Conservation (phyloP, 2,113 vertebrate species). For the Scytalopus superciliaris region DNA sequence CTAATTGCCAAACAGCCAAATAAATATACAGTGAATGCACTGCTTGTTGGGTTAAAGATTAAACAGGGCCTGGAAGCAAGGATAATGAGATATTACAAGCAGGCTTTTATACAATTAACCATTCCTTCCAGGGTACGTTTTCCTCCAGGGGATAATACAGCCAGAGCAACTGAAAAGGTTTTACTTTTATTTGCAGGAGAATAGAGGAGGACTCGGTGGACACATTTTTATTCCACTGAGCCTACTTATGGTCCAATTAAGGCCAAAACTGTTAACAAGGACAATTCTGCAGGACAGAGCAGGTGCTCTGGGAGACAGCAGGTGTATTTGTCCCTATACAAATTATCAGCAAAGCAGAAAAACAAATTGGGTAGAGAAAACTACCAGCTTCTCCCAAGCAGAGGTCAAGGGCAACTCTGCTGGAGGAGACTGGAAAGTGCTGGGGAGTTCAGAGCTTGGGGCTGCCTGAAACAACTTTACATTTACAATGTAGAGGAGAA, state of each 20-base stretch:
- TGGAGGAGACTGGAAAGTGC: background rate
- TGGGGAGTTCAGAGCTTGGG: background rate
- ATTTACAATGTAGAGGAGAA: background rate
- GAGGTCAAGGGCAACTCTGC: conserved; percentile 20
- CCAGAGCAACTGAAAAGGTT: conserved; percentile 31
- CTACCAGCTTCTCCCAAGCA: background rate
- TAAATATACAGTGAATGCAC: conserved; percentile 62
- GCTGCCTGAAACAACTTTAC: background rate
- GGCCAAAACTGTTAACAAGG: background rate
- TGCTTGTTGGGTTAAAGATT: conserved; percentile 76
- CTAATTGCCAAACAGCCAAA: conserved; percentile 71
- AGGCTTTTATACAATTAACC: conserved; percentile 49
- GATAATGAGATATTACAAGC: conserved; percentile 68
- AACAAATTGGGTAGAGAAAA: background rate
- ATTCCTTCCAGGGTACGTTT: conserved; percentile 62
- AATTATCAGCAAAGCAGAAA: background rate
- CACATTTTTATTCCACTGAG: background rate
- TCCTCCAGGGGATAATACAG: conserved; percentile 49
- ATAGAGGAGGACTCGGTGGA: background rate
- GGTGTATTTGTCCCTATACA: background rate
- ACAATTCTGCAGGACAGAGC: background rate
- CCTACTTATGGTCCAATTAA: background rate
- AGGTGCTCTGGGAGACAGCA: conserved; percentile 33
- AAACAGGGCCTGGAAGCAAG: conserved; percentile 67
- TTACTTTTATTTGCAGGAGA: conserved; percentile 38